Conservation (phyloP, 2,888 invertebrate species). For the Mesorhabditis sp. region DNA sequence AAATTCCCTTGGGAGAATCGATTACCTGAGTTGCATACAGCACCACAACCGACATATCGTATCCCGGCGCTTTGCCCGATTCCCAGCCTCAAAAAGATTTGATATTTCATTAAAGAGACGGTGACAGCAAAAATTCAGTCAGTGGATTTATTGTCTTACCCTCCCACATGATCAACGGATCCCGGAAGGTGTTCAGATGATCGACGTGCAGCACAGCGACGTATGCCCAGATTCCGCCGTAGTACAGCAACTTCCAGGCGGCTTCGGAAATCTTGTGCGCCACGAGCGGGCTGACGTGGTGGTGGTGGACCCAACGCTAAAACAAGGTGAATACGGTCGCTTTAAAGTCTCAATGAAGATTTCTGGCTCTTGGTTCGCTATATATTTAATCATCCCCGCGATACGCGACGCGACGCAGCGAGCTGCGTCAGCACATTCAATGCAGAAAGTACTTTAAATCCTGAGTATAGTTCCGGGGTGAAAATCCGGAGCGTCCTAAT, state of each 20-base stretch:
- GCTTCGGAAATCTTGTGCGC: slow-evolving; percentile 60
- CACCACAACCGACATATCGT: neutral
- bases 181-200: slow-evolving; percentile 41
- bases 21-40: neutral
- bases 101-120: too few relatives aligned
- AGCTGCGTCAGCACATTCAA: too few relatives aligned
- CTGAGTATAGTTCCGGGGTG: too few relatives aligned
- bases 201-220: neutral
- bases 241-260: slow-evolving; percentile 57
- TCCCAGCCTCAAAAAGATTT: too few relatives aligned
- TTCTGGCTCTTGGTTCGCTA: too few relatives aligned
- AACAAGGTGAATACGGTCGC: neutral
- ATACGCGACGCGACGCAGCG: too few relatives aligned
- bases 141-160: too few relatives aligned
- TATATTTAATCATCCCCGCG: too few relatives aligned
- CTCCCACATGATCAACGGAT: slow-evolving; percentile 58
- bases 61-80: neutral
- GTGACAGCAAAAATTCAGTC: too few relatives aligned
- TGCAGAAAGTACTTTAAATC: too few relatives aligned
- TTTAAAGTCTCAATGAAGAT: neutral
- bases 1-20: neutral
- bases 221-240: neutral
- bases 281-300: neutral
- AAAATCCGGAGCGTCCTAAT: too few relatives aligned
- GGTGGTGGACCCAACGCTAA: neutral